Evolutionary conservation across 2,797 vertebrate genomes (phyloP), one percentile per base, ranked within the genome.

Genomic region (Melanotaenia trifasciata): DNA sequence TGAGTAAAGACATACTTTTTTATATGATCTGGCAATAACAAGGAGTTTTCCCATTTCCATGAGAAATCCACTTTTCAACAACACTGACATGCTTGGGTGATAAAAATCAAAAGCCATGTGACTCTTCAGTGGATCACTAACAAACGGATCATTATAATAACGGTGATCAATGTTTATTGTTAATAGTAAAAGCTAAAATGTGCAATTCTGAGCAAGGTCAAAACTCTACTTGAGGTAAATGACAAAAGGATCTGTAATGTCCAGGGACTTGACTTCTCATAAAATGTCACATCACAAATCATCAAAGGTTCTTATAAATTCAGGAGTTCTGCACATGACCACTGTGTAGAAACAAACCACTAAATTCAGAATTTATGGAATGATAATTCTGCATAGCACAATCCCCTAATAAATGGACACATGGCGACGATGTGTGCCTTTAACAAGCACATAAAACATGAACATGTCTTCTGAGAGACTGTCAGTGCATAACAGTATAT

Each of bases 321-420:
- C 18, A 50, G 54, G 36, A 26, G 24, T 67, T 58, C 72, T 72
- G 60, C 64, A 75, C 8, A 30, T 60, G 64, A 83, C 50, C 28
- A 30, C 64, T 35, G 72, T 35, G 63, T 1, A 4, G 24, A 73
- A 13, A 59, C 9, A 73, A 1, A 57, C 1, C 22, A 56, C 65
- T n/a, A 72, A 64, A 57, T 71, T 58, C 53, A 30, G 33, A 54
- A 58, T 40, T 67, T 43, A 73, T 84, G 88, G 85, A 92, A 92
- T 84, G 80, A 79, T 63, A 58, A 63, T 76, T 78, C 77, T 92
- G 81, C 81, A 90, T 87, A 90, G 81, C 73, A 74, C 70, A 79
- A 79, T 76, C 73, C 58, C 74, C 85, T 78, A 43, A 84, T 61
- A 51, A 72, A 70, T 51, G 13, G 28, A 70, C 35, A 58, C 26